Evolutionary conservation across 2,113 vertebrate species (phyloP).

Genomic region (Turnix velox): DNA sequence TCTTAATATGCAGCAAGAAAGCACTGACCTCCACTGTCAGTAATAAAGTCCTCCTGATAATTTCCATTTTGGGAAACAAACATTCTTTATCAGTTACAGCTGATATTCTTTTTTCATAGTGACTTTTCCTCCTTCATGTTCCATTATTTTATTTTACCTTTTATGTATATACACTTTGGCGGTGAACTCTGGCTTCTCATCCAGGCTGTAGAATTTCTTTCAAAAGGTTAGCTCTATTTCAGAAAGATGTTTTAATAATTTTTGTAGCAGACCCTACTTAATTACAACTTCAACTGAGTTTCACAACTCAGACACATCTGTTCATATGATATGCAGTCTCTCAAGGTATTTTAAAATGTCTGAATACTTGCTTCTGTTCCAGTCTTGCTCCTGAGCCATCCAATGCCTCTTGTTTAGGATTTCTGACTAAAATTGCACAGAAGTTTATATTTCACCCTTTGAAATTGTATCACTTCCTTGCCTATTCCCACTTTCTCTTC

Average conservation of each 20-base stretch:
- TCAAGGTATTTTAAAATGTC: background rate
- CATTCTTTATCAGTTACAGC: background rate
- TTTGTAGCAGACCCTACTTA: background rate
- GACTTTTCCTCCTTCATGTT: background rate
- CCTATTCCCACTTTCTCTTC: background rate
- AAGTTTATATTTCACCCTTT: background rate
- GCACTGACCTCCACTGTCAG: background rate
- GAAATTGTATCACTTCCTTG: background rate
- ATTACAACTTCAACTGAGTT: background rate
- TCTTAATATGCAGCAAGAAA: background rate
- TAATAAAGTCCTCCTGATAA: background rate
- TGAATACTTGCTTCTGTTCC: background rate
- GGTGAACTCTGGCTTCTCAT: background rate
- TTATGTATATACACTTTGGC: background rate
- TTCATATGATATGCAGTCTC: background rate
- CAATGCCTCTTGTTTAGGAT: background rate
- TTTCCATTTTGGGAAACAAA: background rate
- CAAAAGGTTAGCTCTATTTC: background rate
- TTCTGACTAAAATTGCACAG: background rate
- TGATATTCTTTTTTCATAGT: background rate
- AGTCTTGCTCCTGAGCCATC: background rate
- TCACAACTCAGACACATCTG: background rate
- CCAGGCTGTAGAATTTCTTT: background rate
- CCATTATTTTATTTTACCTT: background rate
- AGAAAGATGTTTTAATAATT: background rate